Evolutionary conservation across 2,888 invertebrate species (phyloP).

Genomic region (Oscheius sp.): DNA sequence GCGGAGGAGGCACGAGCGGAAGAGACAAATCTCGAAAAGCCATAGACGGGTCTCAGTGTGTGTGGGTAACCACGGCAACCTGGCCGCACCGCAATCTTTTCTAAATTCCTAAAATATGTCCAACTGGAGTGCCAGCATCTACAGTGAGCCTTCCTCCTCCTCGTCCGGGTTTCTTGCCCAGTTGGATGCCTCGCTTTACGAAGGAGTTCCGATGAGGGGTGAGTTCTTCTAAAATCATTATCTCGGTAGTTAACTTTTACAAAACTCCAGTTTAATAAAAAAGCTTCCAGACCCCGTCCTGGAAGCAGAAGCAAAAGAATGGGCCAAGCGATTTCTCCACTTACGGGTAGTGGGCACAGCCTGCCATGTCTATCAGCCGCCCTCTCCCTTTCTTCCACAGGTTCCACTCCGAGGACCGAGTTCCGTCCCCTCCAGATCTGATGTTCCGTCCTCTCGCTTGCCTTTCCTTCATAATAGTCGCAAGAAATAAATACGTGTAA

Average conservation of each 20-base stretch:
- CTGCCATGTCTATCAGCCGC: conserved; percentile 14
- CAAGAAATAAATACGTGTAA: too few species aligned
- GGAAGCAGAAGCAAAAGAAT: conserved; percentile 26
- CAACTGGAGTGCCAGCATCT: conserved; percentile 34
- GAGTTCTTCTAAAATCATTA: background rate
- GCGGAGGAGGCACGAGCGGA: conserved; percentile 21
- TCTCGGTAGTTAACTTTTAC: background rate
- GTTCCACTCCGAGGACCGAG: background rate
- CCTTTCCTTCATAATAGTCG: too few species aligned
- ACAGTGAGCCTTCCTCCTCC: conserved; percentile 22
- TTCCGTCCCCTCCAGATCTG: too few species aligned
- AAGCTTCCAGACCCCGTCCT: conserved; percentile 29
- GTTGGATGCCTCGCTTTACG: conserved; percentile 34
- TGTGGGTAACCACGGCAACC: too few species aligned
- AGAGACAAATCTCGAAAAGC: background rate
- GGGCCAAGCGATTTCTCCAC: conserved; percentile 35
- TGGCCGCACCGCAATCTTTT: background rate
- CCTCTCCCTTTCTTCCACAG: conserved; percentile 10
- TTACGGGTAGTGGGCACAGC: conserved; percentile 27
- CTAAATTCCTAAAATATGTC: conserved; percentile 9
- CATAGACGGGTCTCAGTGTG: background rate
- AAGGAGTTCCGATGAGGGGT: conserved; percentile 33
- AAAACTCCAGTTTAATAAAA: background rate
- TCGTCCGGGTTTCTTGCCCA: conserved; percentile 28
- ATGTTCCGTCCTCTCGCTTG: too few species aligned